Base-by-base conservation (phyloP, 2,888 invertebrate species). In the Portevinia maculata region DNA sequence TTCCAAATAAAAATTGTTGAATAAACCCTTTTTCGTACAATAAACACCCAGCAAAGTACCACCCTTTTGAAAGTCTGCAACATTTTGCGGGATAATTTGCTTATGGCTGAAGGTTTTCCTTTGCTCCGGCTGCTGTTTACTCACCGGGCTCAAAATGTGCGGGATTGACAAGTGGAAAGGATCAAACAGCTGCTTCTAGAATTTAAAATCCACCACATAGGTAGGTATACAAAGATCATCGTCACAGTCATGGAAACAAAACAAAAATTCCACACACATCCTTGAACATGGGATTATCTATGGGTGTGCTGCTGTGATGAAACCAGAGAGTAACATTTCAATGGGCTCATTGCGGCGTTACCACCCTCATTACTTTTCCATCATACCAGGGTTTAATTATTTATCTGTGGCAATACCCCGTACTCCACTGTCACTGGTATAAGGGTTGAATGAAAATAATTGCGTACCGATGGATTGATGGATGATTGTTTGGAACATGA, bases 391-490 rank as follows among this genome's bases (percentile, higher is more conserved):
- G 41, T 71, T 70, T 79, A 73, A 60, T 73, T 79, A 60, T 79
- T 79, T 64, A 65, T 65, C 39, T 79, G 52, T 46, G 32, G 65
- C 59, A 79, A 79, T 67, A 59, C 59, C 52, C 28, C 52, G 67
- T 50, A 24, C 78, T 15, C 30, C 59, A 44, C 34, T 21, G 17
- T 39, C 34, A 59, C 13, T 4, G 46, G 46, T 48, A 39, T 60
- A 67, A 30, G 79, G 79, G 79, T 67, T 69, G 60, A 73, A 79
- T 46, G 44, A 28, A 60, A 79, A 79, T 60, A 60, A 73, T 62
- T 73, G 55, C 73, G 73, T 60, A 67, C 60, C 73, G 73, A 73
- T 74, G 48, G 34, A 50, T 60, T 34, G 50, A 64, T 57, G 50
- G 4, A 19, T 4, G 21, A n/a, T n/a, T n/a, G n/a, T n/a, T n/a